phyloP scores from a whole-genome alignment of 2,888 invertebrate genomes.

The Drosophila infuscata region DNA sequence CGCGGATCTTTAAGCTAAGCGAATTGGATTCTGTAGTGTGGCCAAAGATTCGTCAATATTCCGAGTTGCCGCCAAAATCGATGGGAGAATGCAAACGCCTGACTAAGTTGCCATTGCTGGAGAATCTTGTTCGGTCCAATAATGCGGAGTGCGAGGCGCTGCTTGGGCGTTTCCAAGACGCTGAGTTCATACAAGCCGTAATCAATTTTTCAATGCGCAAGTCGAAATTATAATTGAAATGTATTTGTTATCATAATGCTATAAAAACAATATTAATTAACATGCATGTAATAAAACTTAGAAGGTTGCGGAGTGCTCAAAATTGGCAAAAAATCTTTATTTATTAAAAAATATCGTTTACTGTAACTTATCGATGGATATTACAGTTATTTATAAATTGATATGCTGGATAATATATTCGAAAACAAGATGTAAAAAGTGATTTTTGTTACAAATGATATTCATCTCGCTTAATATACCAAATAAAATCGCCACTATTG shows the following conservation, averaged over 20 bases:
- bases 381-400: not conserved
- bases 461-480: not conserved
- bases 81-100: conserved; percentile 90
- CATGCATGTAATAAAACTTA: not conserved
- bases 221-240: conserved; percentile 75
- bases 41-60: conserved; percentile 86
- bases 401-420: not conserved
- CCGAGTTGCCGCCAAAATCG: conserved; percentile 86
- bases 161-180: conserved; percentile 87
- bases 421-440: not conserved
- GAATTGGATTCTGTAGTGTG: conserved; percentile 88
- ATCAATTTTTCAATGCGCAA: conserved; percentile 71
- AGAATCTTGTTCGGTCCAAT: conserved; percentile 89
- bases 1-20: conserved; percentile 90
- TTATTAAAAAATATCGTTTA: not conserved
- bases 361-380: not conserved
- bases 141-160: conserved; percentile 89
- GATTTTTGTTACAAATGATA: not conserved
- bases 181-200: conserved; percentile 88
- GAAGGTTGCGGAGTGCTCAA: not conserved
- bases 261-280: not conserved
- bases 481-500: not conserved
- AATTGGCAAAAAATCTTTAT: not conserved
- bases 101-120: conserved; percentile 87
- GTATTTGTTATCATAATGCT: not conserved